Evolutionary conservation across 2,888 invertebrate genomes (phyloP).

Genomic region (Acanthosepion pharaonis): DNA sequence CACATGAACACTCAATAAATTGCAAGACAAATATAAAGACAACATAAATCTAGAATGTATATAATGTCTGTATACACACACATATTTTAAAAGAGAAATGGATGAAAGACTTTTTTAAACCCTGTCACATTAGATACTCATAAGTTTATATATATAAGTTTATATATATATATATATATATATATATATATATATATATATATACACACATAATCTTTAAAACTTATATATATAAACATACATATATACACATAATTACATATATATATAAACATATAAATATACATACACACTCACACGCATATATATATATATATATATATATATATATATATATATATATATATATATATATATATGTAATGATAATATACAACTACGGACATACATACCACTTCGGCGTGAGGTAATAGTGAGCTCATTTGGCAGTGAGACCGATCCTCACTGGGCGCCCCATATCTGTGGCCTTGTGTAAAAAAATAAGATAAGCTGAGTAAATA

Average conservation of each 20-base stretch:
- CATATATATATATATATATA: background rate
- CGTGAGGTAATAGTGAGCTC: too few species aligned
- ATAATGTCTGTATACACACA: background rate
- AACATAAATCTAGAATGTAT: too few species aligned
- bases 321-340: background rate
- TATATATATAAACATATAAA: background rate
- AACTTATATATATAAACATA: too few species aligned
- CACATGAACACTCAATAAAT: too few species aligned
- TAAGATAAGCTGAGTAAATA: background rate
- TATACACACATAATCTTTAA: background rate
- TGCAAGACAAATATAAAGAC: too few species aligned
- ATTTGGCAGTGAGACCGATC: too few species aligned
- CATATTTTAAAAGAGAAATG: background rate
- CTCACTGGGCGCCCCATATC: too few species aligned
- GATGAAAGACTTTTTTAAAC: background rate
- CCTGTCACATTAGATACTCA: background rate
- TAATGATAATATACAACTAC: background rate
- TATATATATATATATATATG: background rate
- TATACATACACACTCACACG: background rate
- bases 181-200: background rate
- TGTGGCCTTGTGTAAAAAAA: too few species aligned
- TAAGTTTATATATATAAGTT: background rate
- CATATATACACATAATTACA: too few species aligned
- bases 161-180: background rate
- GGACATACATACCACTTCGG: background rate